Conservation (phyloP, 2,797 vertebrate genomes). For the Muraenolepis orangiensis region DNA sequence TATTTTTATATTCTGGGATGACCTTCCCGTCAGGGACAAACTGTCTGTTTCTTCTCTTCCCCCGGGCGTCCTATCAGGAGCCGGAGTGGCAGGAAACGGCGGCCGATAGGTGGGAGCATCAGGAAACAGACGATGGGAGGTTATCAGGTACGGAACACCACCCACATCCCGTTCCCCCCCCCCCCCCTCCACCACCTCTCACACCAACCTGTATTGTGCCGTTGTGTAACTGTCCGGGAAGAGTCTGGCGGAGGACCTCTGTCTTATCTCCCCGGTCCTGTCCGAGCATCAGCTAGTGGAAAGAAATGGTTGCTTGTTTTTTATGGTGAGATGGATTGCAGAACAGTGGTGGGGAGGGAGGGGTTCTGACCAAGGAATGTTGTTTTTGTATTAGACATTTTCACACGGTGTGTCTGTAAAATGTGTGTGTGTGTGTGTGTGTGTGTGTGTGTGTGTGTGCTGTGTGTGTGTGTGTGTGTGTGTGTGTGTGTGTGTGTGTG, state of each 20-base stretch:
- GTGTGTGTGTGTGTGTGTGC: conserved; percentile 17
- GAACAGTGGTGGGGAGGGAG: neutral
- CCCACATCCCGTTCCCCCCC: conserved; percentile 44
- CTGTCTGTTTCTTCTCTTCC: conserved; percentile 9
- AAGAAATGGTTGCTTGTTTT: neutral
- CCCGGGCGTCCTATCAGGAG: conserved; percentile 55
- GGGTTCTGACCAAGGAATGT: neutral
- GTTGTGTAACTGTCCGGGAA: neutral
- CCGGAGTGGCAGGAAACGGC: conserved; percentile 66
- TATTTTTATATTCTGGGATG: neutral
- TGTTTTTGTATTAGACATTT: conserved; percentile 8
- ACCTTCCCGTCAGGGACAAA: neutral
- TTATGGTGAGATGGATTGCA: neutral
- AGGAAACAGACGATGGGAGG: conserved; percentile 64
- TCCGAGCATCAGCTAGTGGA: neutral
- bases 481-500: neutral
- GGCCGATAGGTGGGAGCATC: conserved; percentile 61
- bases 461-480: conserved; percentile 2
- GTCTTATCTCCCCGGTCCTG: no score
- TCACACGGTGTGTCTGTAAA: conserved; percentile 12
- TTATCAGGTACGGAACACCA: conserved; percentile 75
- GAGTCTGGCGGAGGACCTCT: neutral
- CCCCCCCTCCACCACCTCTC: neutral
- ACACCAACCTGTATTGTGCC: neutral
- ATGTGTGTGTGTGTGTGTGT: conserved; percentile 23